Evolutionary conservation across 2,113 vertebrate species (phyloP).

Genomic region (Mus musculus): DNA sequence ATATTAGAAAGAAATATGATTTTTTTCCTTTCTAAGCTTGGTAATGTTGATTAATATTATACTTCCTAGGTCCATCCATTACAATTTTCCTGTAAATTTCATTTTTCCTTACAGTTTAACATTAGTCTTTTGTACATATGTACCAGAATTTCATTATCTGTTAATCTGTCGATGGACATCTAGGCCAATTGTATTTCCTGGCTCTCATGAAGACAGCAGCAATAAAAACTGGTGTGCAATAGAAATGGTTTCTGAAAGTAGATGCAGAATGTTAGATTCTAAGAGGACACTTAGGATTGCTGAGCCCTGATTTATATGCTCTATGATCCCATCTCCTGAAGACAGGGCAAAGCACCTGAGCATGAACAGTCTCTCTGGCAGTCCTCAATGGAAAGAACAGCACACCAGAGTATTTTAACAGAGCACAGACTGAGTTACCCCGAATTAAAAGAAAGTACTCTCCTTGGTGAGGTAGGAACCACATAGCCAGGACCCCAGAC

Average conservation of each 20-base stretch:
- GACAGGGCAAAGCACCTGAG: neutral
- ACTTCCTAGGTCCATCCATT: neutral
- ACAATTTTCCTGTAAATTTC: neutral
- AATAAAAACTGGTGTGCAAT: neutral
- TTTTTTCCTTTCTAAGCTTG: neutral
- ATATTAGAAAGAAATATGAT: accelerated
- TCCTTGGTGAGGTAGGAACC: neutral
- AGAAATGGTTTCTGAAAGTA: neutral
- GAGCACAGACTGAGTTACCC: neutral
- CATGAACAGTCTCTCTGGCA: accelerated
- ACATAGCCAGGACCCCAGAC: accelerated
- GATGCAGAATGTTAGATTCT: neutral
- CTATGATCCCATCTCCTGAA: neutral
- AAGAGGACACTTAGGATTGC: neutral
- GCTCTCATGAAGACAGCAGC: neutral
- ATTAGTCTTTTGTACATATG: neutral
- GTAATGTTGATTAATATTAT: neutral
- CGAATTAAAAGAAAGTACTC: neutral
- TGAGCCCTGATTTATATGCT: too few species aligned
- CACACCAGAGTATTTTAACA: neutral
- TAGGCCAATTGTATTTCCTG: neutral
- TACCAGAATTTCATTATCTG: neutral
- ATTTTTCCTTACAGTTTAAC: neutral
- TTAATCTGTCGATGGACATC: neutral
- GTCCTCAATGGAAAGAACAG: neutral